Conservation (phyloP, 2,888 invertebrate species). For the Dicroscelio sp. region DNA sequence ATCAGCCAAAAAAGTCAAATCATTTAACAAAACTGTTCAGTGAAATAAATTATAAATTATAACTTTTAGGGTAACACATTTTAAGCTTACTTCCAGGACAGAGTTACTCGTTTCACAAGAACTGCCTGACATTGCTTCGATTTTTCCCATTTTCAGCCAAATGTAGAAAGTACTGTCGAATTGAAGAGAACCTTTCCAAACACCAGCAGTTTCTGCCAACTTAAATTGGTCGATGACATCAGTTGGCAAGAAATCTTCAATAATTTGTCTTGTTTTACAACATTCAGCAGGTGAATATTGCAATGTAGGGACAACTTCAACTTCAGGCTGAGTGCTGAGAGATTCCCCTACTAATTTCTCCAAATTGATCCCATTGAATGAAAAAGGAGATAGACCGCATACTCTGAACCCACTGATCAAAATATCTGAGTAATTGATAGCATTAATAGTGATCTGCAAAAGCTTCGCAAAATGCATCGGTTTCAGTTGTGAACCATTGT, state of each 20-base stretch:
- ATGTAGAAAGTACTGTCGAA: conserved; percentile 31
- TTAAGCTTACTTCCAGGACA: no score
- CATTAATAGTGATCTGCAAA: conserved; percentile 48
- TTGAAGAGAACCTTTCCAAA: conserved; percentile 37
- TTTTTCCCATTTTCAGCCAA: conserved; percentile 43
- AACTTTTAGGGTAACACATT: no score
- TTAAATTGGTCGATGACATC: conserved; percentile 22
- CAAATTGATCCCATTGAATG: conserved; percentile 52
- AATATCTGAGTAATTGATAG: conserved; percentile 34
- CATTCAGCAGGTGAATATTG: not conserved
- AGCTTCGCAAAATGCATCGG: conserved; percentile 28
- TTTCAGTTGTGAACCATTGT: conserved; percentile 30
- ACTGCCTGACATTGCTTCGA: no score
- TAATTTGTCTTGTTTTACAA: not conserved
- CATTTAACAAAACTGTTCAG: no score
- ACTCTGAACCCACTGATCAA: conserved; percentile 67
- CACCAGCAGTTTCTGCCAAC: not conserved
- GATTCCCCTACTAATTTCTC: conserved; percentile 41
- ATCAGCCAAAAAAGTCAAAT: no score
- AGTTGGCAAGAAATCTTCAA: conserved; percentile 26
- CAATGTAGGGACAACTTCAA: not conserved
- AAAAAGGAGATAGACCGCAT: conserved; percentile 63
- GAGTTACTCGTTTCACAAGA: no score
- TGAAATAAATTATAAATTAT: no score
- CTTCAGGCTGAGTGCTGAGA: not conserved